Conservation (phyloP, 2,888 invertebrate species). For the Ganaspis brasiliensis region DNA sequence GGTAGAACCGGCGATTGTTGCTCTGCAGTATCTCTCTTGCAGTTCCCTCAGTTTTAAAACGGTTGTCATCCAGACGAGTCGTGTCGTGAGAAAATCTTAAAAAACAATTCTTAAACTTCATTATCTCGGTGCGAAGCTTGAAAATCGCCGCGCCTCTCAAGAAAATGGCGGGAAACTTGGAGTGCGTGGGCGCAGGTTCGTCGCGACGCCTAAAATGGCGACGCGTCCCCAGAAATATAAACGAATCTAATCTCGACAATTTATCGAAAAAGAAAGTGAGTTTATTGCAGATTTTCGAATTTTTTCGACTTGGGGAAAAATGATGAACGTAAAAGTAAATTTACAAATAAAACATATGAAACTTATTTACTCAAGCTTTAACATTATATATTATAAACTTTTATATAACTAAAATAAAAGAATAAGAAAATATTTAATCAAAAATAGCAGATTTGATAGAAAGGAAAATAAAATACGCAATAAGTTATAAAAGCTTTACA, state of each 20-base stretch:
- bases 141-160: slow-evolving; percentile 57
- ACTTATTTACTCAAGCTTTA: too few species aligned
- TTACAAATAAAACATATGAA: too few species aligned
- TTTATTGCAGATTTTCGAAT: too few species aligned
- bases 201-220: slow-evolving; percentile 78
- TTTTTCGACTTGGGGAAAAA: too few species aligned
- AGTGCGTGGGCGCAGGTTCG: slow-evolving; percentile 76
- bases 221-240: too few species aligned
- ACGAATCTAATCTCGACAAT: too few species aligned
- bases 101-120: neutral
- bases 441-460: too few species aligned
- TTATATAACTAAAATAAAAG: slow-evolving; percentile 6
- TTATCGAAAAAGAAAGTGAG: too few species aligned
- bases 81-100: slow-evolving; percentile 44
- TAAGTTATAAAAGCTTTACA: neutral
- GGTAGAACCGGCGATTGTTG: slow-evolving; percentile 65
- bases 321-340: too few species aligned
- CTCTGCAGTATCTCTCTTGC: slow-evolving; percentile 49
- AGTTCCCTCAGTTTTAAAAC: slow-evolving; percentile 69
- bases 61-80: slow-evolving; percentile 65
- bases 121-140: neutral
- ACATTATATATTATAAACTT: too few species aligned
- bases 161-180: slow-evolving; percentile 74
- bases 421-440: too few species aligned
- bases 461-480: neutral